Conservation (phyloP, 2,797 vertebrate species). For the Lacerta viridis region DNA sequence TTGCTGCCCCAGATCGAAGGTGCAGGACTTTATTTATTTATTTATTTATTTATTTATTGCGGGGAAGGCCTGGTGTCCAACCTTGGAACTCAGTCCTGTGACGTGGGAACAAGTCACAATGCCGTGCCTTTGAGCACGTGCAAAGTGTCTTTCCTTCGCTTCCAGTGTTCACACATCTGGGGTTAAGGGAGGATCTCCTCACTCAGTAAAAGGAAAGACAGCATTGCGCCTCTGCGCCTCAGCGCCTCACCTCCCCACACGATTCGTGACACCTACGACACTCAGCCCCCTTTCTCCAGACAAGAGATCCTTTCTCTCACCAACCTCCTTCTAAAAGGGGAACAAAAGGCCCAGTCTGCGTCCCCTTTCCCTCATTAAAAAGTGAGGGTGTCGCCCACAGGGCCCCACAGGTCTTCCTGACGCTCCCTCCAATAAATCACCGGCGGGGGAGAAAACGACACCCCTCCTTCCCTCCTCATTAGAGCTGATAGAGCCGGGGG, state of each 20-base stretch:
- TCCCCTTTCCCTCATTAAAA: neutral
- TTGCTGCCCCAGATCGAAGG: neutral
- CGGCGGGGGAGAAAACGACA: neutral
- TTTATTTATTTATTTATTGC: neutral
- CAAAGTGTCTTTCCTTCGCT: neutral
- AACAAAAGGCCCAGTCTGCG: neutral
- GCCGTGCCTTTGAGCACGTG: neutral
- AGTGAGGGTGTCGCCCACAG: neutral
- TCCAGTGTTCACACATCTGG: no score
- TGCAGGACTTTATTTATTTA: neutral
- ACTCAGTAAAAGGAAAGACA: neutral
- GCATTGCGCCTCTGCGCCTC: fast-evolving
- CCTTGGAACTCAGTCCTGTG: neutral
- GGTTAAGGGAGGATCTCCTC: no score
- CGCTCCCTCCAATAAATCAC: conserved; percentile 2
- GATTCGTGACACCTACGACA: neutral
- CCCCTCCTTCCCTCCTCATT: neutral
- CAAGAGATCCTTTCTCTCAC: no score
- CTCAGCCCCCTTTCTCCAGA: no score
- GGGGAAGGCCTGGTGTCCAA: neutral
- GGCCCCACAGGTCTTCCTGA: neutral
- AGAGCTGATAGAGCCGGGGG: neutral
- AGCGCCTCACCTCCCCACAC: neutral
- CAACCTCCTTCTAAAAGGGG: conserved; percentile 41
- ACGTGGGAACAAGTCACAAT: neutral